A percentile compares a stretch with the other conserved stretches of the same genome.
These are phyloP conservation scores for Bos taurus DNA, from an alignment of 2,113 vertebrate genomes.

Conservation along the genomic window DNA sequence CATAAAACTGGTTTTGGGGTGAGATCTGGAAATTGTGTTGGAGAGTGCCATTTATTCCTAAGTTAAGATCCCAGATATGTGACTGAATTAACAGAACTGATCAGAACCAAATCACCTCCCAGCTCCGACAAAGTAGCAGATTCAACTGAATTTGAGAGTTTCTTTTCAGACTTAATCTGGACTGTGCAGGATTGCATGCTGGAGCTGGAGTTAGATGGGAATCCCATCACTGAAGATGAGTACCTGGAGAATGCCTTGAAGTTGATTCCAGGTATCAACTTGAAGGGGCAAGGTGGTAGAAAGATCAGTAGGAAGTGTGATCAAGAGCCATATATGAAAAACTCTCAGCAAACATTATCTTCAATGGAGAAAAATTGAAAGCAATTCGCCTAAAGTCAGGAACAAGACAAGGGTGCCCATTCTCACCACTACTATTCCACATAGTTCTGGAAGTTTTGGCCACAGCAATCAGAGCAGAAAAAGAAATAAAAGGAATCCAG, in stretches of 20 bases:
- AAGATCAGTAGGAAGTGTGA: no score
- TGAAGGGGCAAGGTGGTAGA: not conserved
- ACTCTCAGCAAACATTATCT: no score
- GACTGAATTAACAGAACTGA: conserved; percentile 75
- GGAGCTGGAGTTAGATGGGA: conserved; percentile 50
- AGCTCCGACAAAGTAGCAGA: not conserved
- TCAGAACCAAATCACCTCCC: conserved; percentile 67
- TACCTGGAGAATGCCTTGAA: conserved; percentile 74
- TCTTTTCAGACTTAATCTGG: conserved; percentile 82
- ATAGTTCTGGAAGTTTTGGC: no score
- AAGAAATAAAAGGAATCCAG: no score
- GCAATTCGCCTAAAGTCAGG: no score
- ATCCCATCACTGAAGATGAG: conserved; percentile 37
- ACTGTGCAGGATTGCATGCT: conserved; percentile 76
- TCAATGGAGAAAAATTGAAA: no score
- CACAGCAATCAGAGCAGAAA: no score
- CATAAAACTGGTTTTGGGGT: not conserved
- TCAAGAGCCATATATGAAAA: not conserved
- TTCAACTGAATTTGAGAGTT: conserved; percentile 52
- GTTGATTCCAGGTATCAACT: conserved; percentile 53
- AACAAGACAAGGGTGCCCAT: no score
- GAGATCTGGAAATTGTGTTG: conserved; percentile 9
- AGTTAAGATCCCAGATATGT: conserved; percentile 71
- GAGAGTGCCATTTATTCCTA: conserved; percentile 48
- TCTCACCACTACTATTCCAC: no score